Evolutionary conservation across 2,797 vertebrate species (phyloP).

Genomic region (Leuciscus waleckii): DNA sequence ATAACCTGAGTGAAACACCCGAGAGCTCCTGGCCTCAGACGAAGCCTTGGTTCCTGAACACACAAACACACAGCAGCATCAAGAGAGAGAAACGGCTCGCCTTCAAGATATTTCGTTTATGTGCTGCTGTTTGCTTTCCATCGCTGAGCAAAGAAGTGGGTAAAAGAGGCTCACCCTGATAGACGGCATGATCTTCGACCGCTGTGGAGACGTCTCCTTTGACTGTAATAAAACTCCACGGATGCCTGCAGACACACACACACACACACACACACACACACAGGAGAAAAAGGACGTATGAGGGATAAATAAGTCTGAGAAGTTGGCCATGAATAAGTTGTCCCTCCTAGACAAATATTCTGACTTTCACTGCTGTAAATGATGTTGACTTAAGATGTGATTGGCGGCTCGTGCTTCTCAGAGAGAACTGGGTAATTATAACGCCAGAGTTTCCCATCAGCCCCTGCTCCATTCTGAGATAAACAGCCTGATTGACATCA

Average conservation of each 20-base stretch:
- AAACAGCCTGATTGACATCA: constrained; percentile 32
- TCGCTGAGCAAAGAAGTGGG: constrained; percentile 12
- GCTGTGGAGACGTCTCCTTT: constrained; percentile 85
- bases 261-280: not conserved
- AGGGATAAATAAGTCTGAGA: constrained; percentile 7
- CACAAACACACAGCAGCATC: constrained; percentile 38
- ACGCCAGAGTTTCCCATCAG: constrained; percentile 32
- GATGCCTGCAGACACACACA: constrained; percentile 79
- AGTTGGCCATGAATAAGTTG: constrained; percentile 24
- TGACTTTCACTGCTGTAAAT: constrained; percentile 44
- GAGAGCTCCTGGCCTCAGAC: constrained; percentile 84
- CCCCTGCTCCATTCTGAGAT: constrained; percentile 19
- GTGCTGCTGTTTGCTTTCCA: constrained; percentile 39
- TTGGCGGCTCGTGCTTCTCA: constrained; percentile 16
- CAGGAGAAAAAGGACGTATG: not conserved
- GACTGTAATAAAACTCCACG: constrained; percentile 92
- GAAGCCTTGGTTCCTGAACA: constrained; percentile 85
- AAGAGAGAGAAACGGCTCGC: not conserved
- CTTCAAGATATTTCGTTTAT: constrained; percentile 17
- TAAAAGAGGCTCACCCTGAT: constrained; percentile 82
- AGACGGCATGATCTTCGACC: constrained; percentile 89
- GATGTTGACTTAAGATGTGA: constrained; percentile 53
- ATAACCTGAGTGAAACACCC: constrained; percentile 80
- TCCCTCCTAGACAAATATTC: constrained; percentile 50
- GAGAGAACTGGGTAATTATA: constrained; percentile 52